A percentile compares a stretch with the other conserved stretches of the same genome.
phyloP scores from a whole-genome alignment of 1,140 invertebrate genomes.

The Hormaphis cornu region DNA sequence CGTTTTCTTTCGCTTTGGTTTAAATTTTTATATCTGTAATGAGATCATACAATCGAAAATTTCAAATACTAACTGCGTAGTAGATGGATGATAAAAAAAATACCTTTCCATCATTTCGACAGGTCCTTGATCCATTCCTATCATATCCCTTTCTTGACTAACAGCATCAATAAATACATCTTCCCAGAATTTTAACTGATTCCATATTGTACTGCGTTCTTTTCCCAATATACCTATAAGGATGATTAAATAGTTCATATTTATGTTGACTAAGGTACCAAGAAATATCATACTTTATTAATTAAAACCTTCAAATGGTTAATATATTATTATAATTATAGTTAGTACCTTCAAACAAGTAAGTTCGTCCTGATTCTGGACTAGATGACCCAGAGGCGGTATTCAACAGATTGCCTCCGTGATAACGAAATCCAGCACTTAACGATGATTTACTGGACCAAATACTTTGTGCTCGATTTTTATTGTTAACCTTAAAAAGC shows the following conservation, averaged over 20 bases:
- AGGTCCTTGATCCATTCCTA: constrained; percentile 98
- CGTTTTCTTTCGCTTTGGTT: constrained; percentile 90
- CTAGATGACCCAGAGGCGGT: constrained; percentile 64
- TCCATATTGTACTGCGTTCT: constrained; percentile 84
- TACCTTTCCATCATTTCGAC: constrained; percentile 97
- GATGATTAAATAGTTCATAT: too few relatives aligned
- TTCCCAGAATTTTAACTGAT: constrained; percentile 99
- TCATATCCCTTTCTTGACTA: constrained; percentile 96
- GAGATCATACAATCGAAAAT: background rate
- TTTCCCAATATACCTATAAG: constrained; percentile 50
- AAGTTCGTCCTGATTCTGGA: constrained; percentile 75
- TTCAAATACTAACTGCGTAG: background rate
- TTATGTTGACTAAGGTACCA: too few relatives aligned
- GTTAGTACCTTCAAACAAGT: constrained; percentile 88
- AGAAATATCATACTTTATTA: too few relatives aligned
- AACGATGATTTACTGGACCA: constrained; percentile 89
- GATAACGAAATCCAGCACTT: constrained; percentile 77
- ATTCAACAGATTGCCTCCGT: constrained; percentile 75
- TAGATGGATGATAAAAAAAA: too few relatives aligned
- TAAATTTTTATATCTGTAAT: constrained; percentile 70
- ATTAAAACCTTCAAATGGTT: too few relatives aligned
- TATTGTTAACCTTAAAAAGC: constrained; percentile 49
- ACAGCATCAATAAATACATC: constrained; percentile 97
- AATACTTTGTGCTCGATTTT: constrained; percentile 67
- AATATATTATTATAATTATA: too few relatives aligned